phyloP scores from a whole-genome alignment of 2,113 vertebrate species.

The Coregonus clupeaformis region DNA sequence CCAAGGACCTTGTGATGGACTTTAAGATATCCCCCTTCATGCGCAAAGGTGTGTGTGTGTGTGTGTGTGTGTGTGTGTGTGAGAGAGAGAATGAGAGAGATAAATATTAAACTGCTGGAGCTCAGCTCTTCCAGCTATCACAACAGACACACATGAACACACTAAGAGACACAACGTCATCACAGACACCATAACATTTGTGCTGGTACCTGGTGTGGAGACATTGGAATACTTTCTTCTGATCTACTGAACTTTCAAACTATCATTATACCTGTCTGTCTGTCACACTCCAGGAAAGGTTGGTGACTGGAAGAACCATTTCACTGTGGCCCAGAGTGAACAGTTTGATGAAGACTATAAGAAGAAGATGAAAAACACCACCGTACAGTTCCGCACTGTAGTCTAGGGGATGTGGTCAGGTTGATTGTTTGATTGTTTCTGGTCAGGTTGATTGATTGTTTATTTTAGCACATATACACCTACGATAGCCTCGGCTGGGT shows the following conservation, averaged over 20 bases:
- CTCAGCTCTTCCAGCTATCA: not conserved
- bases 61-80: slow-evolving; percentile 36
- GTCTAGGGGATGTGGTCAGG: slow-evolving; percentile 23
- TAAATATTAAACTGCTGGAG: not conserved
- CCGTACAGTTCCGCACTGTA: slow-evolving; percentile 50
- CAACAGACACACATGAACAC: too few relatives aligned
- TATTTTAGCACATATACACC: too few relatives aligned
- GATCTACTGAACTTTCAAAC: too few relatives aligned
- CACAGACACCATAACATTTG: too few relatives aligned
- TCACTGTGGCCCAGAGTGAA: slow-evolving; percentile 70
- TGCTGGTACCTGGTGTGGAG: too few relatives aligned
- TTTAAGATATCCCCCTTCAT: slow-evolving; percentile 71
- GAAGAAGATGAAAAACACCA: slow-evolving; percentile 11
- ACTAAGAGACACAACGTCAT: too few relatives aligned
- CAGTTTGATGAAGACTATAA: slow-evolving; percentile 30
- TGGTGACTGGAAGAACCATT: slow-evolving; percentile 61
- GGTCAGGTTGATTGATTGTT: too few relatives aligned
- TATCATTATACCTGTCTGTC: not conserved
- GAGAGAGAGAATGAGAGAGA: not conserved
- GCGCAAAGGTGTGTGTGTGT: too few relatives aligned
- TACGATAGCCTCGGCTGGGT: too few relatives aligned
- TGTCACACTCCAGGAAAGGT: slow-evolving; percentile 62
- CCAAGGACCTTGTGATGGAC: slow-evolving; percentile 49
- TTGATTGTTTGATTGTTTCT: too few relatives aligned
- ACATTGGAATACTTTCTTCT: too few relatives aligned